Percentiles rank a stretch among this genome's conserved stretches.
phyloP scores from a whole-genome alignment of 2,888 invertebrate species.

The Rambutsinella grinnellia region DNA sequence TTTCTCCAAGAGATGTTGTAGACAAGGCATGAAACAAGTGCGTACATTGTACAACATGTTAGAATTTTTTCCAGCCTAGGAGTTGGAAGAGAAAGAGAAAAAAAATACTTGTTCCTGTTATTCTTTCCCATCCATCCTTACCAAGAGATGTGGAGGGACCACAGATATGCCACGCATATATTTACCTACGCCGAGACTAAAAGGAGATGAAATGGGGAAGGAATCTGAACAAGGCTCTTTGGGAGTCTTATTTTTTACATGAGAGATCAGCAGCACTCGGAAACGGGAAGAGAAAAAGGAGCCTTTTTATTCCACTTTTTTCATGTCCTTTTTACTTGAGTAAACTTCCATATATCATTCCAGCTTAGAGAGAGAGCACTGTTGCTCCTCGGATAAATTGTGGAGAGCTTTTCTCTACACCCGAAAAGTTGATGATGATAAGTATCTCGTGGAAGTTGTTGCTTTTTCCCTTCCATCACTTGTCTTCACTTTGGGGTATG shows the following conservation, averaged over 20 bases:
- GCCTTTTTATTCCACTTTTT: constrained; percentile 37
- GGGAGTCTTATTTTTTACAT: constrained; percentile 47
- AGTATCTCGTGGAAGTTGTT: background rate
- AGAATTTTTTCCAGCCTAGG: too few species aligned
- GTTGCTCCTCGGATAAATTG: constrained; percentile 37
- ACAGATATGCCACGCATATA: constrained; percentile 35
- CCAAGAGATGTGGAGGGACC: too few species aligned
- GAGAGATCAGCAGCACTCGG: constrained; percentile 36
- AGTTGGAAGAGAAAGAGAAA: too few species aligned
- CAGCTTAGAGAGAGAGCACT: constrained; percentile 18
- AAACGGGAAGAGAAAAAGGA: background rate
- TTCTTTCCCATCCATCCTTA: background rate
- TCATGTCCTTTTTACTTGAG: constrained; percentile 40
- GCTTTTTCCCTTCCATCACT: background rate
- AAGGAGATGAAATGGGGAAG: too few species aligned
- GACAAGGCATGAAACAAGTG: constrained; percentile 38
- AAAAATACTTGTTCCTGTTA: background rate
- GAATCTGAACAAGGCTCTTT: constrained; percentile 34
- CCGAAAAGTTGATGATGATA: background rate
- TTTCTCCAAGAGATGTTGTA: background rate
- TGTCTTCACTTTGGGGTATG: background rate
- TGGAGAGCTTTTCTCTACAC: background rate
- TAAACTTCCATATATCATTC: constrained; percentile 48
- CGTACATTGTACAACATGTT: constrained; percentile 46
- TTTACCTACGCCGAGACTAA: constrained; percentile 30